A percentile compares a stretch with the other conserved stretches of the same genome.
Evolutionary conservation across 2,888 invertebrate species (phyloP).

Genomic region (Meliscaeva auricollis): DNA sequence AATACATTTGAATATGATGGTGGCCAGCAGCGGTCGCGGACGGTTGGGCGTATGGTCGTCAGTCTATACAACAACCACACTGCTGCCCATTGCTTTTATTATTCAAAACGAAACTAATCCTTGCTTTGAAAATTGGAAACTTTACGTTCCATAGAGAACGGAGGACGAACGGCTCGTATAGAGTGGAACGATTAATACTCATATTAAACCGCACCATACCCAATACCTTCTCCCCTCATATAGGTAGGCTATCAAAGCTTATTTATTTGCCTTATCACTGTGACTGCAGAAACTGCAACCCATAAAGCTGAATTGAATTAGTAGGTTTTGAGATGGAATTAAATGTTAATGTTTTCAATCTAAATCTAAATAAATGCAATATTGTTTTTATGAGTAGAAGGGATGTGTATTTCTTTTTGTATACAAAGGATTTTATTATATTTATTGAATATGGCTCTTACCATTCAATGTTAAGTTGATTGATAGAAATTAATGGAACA

Average conservation of each 20-base stretch:
- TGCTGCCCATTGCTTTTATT: constrained; percentile 40
- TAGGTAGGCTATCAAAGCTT: constrained; percentile 61
- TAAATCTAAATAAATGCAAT: neutral
- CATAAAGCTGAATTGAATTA: constrained; percentile 53
- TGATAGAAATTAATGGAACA: neutral
- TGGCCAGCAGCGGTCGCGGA: neutral
- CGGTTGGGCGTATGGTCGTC: neutral
- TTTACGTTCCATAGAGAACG: neutral
- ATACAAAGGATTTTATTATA: neutral
- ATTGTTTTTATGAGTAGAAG: neutral
- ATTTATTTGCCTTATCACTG: constrained; percentile 65
- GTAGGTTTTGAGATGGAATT: constrained; percentile 29
- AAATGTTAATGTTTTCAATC: constrained; percentile 46
- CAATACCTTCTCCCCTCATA: constrained; percentile 2
- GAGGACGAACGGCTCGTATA: neutral
- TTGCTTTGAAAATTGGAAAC: constrained; percentile 50
- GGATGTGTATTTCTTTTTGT: neutral
- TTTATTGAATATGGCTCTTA: neutral
- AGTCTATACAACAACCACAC: neutral
- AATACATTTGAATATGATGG: neutral
- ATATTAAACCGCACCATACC: constrained; percentile 29
- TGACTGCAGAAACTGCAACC: constrained; percentile 41
- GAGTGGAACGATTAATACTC: constrained; percentile 46
- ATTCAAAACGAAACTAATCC: constrained; percentile 62
- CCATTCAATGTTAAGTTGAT: neutral